Evolutionary conservation across 2,797 vertebrate species (phyloP).

Genomic region (Anableps anableps): DNA sequence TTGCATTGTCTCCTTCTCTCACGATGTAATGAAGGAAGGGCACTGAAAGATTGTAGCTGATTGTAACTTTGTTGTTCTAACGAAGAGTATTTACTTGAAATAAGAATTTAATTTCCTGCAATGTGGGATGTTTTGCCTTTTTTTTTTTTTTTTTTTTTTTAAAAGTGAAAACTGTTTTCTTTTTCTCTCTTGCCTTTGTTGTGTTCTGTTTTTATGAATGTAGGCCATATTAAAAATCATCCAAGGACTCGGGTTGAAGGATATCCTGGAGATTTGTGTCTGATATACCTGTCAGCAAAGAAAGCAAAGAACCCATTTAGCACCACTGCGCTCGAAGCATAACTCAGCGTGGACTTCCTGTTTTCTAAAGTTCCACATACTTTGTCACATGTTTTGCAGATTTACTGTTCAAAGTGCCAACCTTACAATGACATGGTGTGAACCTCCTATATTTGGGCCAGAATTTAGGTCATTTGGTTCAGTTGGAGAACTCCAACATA

Average conservation of each 20-base stretch:
- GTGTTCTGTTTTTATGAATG: conserved; percentile 24
- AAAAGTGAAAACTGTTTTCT: conserved; percentile 23
- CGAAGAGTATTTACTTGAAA: conserved; percentile 38
- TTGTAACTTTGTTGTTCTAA: conserved; percentile 12
- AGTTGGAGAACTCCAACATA: background rate
- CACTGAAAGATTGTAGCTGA: conserved; percentile 17
- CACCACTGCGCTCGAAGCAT: conserved; percentile 9
- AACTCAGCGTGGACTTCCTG: conserved; percentile 37
- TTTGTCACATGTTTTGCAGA: background rate
- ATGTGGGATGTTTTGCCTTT: background rate
- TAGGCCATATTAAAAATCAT: conserved; percentile 27
- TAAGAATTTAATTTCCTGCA: conserved; percentile 39
- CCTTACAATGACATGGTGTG: background rate
- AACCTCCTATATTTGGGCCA: no score
- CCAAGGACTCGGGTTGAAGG: conserved; percentile 35
- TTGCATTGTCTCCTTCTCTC: background rate
- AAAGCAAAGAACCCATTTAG: conserved; percentile 35
- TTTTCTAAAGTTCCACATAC: conserved; percentile 21
- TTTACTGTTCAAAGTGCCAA: background rate
- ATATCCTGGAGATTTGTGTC: conserved; percentile 54
- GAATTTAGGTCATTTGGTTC: background rate
- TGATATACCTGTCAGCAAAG: conserved; percentile 31
- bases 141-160: conserved; percentile 14
- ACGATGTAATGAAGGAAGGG: background rate
- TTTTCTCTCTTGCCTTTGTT: conserved; percentile 15